A percentile compares a stretch with the other conserved stretches of the same genome.
phyloP scores from a whole-genome alignment of 2,888 invertebrate species.

The Meteorus cinctellus region DNA sequence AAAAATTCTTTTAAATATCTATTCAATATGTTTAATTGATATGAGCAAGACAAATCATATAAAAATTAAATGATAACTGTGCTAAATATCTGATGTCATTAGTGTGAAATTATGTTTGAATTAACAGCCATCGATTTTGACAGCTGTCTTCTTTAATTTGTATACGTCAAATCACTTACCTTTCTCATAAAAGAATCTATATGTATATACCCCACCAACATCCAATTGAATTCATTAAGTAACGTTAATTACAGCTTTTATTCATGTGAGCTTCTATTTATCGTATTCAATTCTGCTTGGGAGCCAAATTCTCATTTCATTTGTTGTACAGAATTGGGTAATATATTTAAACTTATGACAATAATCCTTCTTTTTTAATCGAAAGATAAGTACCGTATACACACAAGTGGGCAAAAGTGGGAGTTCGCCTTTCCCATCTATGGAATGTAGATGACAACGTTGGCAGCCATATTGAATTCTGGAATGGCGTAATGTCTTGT shows the following conservation, averaged over 20 bases:
- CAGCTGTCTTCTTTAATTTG: conserved; percentile 39
- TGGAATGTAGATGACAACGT: conserved; percentile 41
- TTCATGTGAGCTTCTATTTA: neutral
- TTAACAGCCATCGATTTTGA: conserved; percentile 29
- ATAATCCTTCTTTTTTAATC: conserved; percentile 1
- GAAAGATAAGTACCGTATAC: conserved; percentile 26
- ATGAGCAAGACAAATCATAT: neutral
- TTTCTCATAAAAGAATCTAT: conserved; percentile 17
- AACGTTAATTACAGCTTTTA: conserved; percentile 29
- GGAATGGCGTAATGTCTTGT: neutral
- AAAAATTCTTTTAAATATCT: neutral
- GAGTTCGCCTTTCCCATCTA: conserved; percentile 41
- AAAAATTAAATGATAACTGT: neutral
- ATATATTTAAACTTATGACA: conserved; percentile 8
- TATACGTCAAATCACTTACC: conserved; percentile 39
- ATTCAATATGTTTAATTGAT: neutral
- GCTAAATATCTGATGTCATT: neutral
- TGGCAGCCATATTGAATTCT: conserved; percentile 30
- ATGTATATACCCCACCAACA: conserved; percentile 15
- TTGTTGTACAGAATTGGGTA: neutral
- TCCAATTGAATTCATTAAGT: conserved; percentile 10
- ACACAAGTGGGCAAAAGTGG: conserved; percentile 18
- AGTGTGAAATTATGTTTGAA: neutral
- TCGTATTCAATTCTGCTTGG: neutral
- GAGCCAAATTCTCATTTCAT: neutral